Evolutionary conservation across 2,888 invertebrate species (phyloP), one percentile per base, ranked within the genome.

Genomic region (Anthophora plumipes): DNA sequence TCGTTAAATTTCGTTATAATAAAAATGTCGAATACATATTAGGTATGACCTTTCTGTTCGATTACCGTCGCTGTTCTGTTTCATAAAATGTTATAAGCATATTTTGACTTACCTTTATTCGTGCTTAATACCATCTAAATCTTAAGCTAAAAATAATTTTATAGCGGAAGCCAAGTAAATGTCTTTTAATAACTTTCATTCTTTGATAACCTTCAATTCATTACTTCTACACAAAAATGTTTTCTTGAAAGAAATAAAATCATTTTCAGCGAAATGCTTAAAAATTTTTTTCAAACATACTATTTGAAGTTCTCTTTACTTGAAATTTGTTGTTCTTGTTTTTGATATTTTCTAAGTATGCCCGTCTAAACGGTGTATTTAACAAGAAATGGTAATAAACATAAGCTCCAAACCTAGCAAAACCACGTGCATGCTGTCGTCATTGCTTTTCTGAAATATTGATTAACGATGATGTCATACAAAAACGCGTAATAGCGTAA

Each of bases 131-230:
- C 70, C 57, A 55, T 66, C 76, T 75, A 82, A 70, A 75, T 63
- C n/a, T 60, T 22, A n/a, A 72, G 70, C 81, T 83, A 78, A 77
- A 88, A 87, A 87, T 87, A 87, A 80, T 55, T n/a, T 25, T 70
- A 75, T 61, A 39, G 64, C 66, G 41, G 76, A 83, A 75, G 88
- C 88, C 86, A 83, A 85, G 67, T 68, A 68, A 82, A 77, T 76
- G 78, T 74, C 86, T 86, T 88, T 77, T 77, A 85, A 87, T 88
- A 86, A 78, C 75, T 57, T 80, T 74, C 55, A 78, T 83, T 82
- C 78, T 78, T 67, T 61, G 66, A 48, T 73, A 80, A 80, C 81
- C 78, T 84, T 78, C 68, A 60, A 63, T 46, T 76, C 25, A 60
- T 74, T 79, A 66, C 63, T 66, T 73, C 7, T 39, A 50, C 31